phyloP scores from a whole-genome alignment of 1,140 invertebrate species.

The Hypothenemus hampei region DNA sequence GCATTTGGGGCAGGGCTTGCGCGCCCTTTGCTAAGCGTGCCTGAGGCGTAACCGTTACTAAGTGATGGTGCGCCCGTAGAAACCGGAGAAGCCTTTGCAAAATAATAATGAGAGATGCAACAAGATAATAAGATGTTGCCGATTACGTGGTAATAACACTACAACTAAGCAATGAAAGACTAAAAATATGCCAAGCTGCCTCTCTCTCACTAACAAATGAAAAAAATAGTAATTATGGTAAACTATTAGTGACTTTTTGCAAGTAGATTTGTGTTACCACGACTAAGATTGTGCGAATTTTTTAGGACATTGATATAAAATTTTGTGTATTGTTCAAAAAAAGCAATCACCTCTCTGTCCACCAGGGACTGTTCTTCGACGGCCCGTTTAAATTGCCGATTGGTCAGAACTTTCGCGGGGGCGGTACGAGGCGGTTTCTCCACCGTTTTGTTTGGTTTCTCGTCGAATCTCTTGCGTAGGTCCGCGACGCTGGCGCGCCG shows the following conservation, averaged over 20 bases:
- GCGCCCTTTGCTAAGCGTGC: conserved; percentile 13
- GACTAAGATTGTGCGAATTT: no score
- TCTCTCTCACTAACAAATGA: background rate
- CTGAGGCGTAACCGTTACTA: background rate
- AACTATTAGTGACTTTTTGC: no score
- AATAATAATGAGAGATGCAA: no score
- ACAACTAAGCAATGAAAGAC: no score
- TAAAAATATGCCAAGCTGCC: no score
- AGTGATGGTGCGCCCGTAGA: background rate
- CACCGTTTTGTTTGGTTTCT: no score
- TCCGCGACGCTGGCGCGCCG: conserved; percentile 51
- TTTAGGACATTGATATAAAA: no score
- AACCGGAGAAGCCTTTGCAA: background rate
- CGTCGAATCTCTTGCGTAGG: conserved; percentile 51
- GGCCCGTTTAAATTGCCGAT: conserved; percentile 2
- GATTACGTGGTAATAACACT: no score
- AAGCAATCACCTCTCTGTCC: conserved; percentile 19
- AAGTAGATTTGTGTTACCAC: no score
- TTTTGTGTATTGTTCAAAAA: no score
- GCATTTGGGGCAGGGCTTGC: conserved; percentile 6
- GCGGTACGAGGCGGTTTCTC: conserved; percentile 10
- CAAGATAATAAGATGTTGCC: no score
- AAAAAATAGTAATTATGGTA: background rate
- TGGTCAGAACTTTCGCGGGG: conserved; percentile 7
- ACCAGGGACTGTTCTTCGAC: background rate